phyloP scores from a whole-genome alignment of 2,888 invertebrate species.

The Heliconius ismenius region DNA sequence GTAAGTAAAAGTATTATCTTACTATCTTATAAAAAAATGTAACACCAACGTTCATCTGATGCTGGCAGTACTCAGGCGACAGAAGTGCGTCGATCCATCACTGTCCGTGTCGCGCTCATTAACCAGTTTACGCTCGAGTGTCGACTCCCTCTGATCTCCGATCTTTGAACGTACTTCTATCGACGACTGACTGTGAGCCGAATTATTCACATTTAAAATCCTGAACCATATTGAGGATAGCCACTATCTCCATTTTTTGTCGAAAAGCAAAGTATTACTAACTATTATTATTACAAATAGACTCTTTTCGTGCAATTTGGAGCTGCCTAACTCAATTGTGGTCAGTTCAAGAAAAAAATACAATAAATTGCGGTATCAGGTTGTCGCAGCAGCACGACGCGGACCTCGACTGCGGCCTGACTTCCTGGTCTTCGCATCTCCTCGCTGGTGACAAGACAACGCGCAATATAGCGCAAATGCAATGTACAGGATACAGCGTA shows the following conservation, averaged over 20 bases:
- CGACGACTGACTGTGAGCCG: background rate
- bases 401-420: too few species aligned
- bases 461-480: too few species aligned
- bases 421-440: background rate
- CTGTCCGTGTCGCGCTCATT: conserved; percentile 32
- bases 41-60: background rate
- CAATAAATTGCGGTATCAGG: background rate
- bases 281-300: background rate
- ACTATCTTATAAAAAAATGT: conserved; percentile 1
- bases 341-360: background rate
- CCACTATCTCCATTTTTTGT: background rate
- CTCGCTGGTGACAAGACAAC: background rate
- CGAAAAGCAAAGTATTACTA: background rate
- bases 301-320: background rate
- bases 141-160: conserved; percentile 24
- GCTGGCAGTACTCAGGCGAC: background rate
- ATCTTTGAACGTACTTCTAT: background rate
- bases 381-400: background rate
- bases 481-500: too few species aligned
- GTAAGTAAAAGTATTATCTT: conserved; percentile 11
- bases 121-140: conserved; percentile 27
- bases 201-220: background rate
- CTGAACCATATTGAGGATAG: background rate
- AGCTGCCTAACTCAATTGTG: background rate
- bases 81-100: conserved; percentile 28